These are phyloP conservation scores for Aradus depressus DNA, from an alignment of 2,888 invertebrate species.

Conservation along the genomic window DNA sequence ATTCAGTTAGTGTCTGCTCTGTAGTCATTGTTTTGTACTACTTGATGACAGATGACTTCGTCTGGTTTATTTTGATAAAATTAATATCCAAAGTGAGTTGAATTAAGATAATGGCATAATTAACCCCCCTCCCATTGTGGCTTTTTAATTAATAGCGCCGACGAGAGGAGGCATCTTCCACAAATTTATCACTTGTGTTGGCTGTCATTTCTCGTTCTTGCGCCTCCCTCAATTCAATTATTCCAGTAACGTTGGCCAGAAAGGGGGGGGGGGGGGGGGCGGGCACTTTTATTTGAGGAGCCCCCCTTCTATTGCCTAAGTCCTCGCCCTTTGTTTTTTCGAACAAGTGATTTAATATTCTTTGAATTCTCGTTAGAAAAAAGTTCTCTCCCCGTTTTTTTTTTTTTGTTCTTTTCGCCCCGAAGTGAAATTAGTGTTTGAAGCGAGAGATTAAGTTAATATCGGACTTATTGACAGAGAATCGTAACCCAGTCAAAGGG, in stretches of 20 bases:
- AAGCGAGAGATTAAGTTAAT: constrained; percentile 17
- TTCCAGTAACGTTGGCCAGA: neutral
- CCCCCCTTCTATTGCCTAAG: too few relatives aligned
- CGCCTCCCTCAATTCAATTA: neutral
- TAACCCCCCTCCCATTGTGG: constrained; percentile 18
- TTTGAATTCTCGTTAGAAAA: too few relatives aligned
- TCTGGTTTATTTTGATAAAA: too few relatives aligned
- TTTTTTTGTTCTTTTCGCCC: constrained; percentile 3
- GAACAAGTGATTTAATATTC: too few relatives aligned
- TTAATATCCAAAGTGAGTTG: too few relatives aligned
- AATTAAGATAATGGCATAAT: constrained; percentile 24
- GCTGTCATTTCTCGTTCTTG: too few relatives aligned
- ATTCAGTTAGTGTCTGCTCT: too few relatives aligned
- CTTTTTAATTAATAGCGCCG: constrained; percentile 20
- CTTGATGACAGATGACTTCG: too few relatives aligned
- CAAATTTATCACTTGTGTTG: too few relatives aligned
- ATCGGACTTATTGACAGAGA: constrained; percentile 15
- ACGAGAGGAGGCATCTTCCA: constrained; percentile 9
- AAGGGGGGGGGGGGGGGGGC: neutral
- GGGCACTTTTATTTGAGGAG: neutral
- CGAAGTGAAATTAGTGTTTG: too few relatives aligned
- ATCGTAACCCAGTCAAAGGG: constrained; percentile 13
- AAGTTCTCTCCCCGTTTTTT: constrained; percentile 2
- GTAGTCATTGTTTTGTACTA: too few relatives aligned
- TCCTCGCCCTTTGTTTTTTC: too few relatives aligned